Evolutionary conservation across 2,797 vertebrate genomes (phyloP).

Genomic region (Micromesistius poutassou): DNA sequence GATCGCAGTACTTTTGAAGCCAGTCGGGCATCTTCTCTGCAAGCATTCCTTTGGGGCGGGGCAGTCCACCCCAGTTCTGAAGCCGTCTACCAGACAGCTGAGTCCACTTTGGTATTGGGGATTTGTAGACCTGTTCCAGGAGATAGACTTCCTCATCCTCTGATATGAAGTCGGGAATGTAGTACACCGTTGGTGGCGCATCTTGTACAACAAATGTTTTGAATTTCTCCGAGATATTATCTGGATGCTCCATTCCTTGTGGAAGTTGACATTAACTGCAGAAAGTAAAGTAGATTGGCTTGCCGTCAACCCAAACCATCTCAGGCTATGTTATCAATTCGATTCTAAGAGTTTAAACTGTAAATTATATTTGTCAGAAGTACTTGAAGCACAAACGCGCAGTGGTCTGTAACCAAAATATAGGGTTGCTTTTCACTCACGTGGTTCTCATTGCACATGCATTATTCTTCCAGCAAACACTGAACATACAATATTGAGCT

Average conservation of each 20-base stretch:
- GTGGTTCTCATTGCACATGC: neutral
- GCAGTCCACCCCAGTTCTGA: slow-evolving; percentile 91
- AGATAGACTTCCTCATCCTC: slow-evolving; percentile 79
- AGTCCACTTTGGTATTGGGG: slow-evolving; percentile 88
- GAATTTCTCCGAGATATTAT: slow-evolving; percentile 60
- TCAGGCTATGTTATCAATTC: neutral
- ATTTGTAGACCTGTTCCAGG: slow-evolving; percentile 78
- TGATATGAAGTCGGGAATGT: slow-evolving; percentile 84
- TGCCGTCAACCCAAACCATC: neutral
- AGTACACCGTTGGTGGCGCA: slow-evolving; percentile 75
- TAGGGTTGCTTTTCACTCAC: neutral
- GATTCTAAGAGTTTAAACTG: neutral
- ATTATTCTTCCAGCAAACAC: neutral
- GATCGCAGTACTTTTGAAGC: slow-evolving; percentile 78
- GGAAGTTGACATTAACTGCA: slow-evolving; percentile 49
- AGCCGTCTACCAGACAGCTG: slow-evolving; percentile 84
- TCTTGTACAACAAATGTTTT: slow-evolving; percentile 57
- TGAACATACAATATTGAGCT: neutral
- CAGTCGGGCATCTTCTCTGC: slow-evolving; percentile 81
- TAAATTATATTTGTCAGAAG: neutral
- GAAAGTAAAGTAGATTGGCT: neutral
- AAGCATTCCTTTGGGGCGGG: slow-evolving; percentile 84
- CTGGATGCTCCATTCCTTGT: slow-evolving; percentile 56
- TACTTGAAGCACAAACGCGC: neutral
- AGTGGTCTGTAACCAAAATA: neutral